Base-by-base conservation (phyloP, 2,888 invertebrate genomes). In the Mimas tiliae region DNA sequence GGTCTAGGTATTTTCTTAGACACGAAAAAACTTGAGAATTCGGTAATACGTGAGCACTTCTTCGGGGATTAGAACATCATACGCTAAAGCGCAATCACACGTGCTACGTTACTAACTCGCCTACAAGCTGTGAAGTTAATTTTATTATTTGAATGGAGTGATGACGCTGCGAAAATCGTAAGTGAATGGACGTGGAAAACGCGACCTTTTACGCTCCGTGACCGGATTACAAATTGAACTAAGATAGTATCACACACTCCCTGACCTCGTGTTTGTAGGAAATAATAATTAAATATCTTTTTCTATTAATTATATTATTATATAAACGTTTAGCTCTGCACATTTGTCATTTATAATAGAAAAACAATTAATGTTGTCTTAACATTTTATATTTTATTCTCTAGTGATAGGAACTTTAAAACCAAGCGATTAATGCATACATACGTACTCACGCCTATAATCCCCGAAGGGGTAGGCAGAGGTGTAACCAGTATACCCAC, bases 201-300 rank as follows among this genome's bases (percentile, higher is more conserved):
- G 63, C 64, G 52, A 65, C 64, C 67, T 67, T 68, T 70, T n/a
- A 42, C 53, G 62, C 66, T 65, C 48, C 67, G 70, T 70, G 70
- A 69, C 65, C 65, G 48, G 62, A 64, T 55, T 70, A 69, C 65
- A 63, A 69, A 70, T 69, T 65, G 55, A 34, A 14, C 21, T 4
- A 58, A 48, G 55, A 50, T 65, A 50, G 63, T 64, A 21, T 51
- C 51, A 51, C 42, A 50, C 50, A 11, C 45, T 52, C n/a, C n/a
- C 42, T 58, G 7, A 38, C 42, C 12, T 45, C 14, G 42, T 34
- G 38, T 8, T 16, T 42, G 38, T 19, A 42, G 42, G 38, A 42
- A 58, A 58, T 3, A 42, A 42, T 16, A 1, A 55, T 34, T 34
- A 16, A 34, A 53, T 34, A 6, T 27, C n/a, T 34, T 50, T 45